Base-by-base conservation (phyloP, 2,888 invertebrate species). In the Omphaloscelis lunosa region DNA sequence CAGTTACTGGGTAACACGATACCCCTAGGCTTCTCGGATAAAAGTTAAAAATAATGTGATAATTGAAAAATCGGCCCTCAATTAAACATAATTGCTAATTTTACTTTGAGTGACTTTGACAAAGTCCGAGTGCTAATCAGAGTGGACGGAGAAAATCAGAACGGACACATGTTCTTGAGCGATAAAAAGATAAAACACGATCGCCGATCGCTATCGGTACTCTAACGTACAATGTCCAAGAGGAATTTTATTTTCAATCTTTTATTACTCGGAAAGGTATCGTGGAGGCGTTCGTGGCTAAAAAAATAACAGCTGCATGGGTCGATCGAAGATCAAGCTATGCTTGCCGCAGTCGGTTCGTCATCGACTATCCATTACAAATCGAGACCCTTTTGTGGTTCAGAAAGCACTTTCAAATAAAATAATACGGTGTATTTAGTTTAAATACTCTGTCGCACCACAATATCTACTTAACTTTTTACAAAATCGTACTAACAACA, bases 111-210 rank as follows among this genome's bases (percentile, higher is more conserved):
- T 48, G 62, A 62, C 62, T 67, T 62, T 65, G n/a, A 62, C 61
- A 65, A 51, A 72, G 48, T 12, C 27, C 27, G 20, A 53, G 34
- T 17, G 12, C 61, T 66, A 51, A 66, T 74, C 48, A 72, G 39
- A 58, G 48, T n/a, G 29, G 27, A n/a, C n/a, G n/a, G n/a, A n/a
- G n/a, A n/a, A n/a, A 51, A 66, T 74, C 48, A 72, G 39, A 58
- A 41, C 23, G 29, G 27, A 23, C 45, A 56, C 53, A 53, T 48
- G 23, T 51, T 67, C 45, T 23, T 53, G 12, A 59, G 34, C 0
- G 87, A 84, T 80, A 63, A 17, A 29, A 34, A 75, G 84, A 85
- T 85, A 77, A 27, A 62, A 34, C 84, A 84, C 82, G 87, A 59
- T 65, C 51, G 8, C 12, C 39, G 87, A 87, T 87, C n/a, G 20